Base-by-base conservation (phyloP, 2,888 invertebrate genomes). In the Oscheius sp. region DNA sequence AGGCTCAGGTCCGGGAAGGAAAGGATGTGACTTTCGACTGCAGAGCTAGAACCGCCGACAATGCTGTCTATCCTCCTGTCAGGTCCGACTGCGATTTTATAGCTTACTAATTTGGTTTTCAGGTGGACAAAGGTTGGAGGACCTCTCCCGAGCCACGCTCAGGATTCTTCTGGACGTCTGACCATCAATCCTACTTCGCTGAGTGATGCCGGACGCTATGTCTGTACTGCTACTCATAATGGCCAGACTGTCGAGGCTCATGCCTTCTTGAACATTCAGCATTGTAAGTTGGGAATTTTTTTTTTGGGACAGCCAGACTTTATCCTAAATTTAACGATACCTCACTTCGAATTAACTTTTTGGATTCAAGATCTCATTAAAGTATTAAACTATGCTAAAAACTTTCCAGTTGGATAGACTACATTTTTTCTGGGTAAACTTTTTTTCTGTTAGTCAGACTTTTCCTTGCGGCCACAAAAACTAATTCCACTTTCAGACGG, bases 21-120 rank as follows among this genome's bases (percentile, higher is more conserved):
- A 81, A 81, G 29, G 87, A 89, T 58, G 88, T 85, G 55, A 79
- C 83, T 2, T 86, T 89, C 73, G 86, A 89, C 65, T 89, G 89
- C 76, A 82, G 89, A 35, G 89, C 88, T 7, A 75, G 86, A 71
- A 81, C 85, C 9, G 75, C 84, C 62, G 85, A 87, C 79, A 84
- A 85, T 76, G 74, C 79, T 9, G 79, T 80, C 50, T 87, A 85
- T 65, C 87, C 87, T 32, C 59, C 79, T 7, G 81, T 84, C 58
- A 73, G 84, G 66, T 87, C 84, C 2, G 51, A 11, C 29, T 7
- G 60, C 21, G 21, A 21, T n/a, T 33, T 21, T 42, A 10, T 62
- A 35, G 9, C 62, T 10, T n/a, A 32, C 42, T 4, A 11, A 42
- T 3, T 48, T 33, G 29, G 7, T 13, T 11, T 51, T 50, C 57